Conservation (phyloP, 23 tunicate species). For the Diplosoma virens region DNA sequence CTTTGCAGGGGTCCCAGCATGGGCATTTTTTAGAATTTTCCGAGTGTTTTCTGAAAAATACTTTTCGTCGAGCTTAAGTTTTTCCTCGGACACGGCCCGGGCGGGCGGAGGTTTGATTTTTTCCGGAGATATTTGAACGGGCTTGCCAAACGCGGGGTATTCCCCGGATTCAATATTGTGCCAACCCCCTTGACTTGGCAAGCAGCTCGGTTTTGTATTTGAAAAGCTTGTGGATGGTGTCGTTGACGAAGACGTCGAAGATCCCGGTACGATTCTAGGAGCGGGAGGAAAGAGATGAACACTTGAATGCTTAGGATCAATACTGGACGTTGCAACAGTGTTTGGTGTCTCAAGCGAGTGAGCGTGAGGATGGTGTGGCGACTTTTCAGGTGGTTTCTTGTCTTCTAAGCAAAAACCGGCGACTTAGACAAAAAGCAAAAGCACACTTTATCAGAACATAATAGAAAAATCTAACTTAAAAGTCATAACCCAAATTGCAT, state of each 20-base stretch:
- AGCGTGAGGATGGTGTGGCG: neutral
- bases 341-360: neutral
- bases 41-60: slow-evolving; percentile 8
- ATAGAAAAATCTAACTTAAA: too few species aligned
- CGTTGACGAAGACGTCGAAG: neutral
- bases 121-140: neutral
- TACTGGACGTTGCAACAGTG: neutral
- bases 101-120: neutral
- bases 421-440: too few species aligned
- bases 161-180: slow-evolving; percentile 17
- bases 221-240: neutral
- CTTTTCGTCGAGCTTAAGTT: neutral
- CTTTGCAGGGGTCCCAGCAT: neutral
- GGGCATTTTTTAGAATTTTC: neutral
- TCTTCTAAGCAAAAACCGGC: neutral
- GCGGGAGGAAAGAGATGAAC: neutral
- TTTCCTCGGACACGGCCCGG: neutral
- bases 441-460: too few species aligned
- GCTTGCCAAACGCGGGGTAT: slow-evolving; percentile 23
- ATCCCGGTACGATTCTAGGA: neutral
- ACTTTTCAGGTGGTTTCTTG: neutral
- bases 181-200: slow-evolving; percentile 14
- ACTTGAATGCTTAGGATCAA: neutral
- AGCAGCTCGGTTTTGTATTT: neutral
- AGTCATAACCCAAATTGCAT: too few species aligned